A percentile compares a stretch with the other conserved stretches of the same genome.
Conservation (phyloP, 1,140 invertebrate genomes). For the Drosophila burlai region DNA sequence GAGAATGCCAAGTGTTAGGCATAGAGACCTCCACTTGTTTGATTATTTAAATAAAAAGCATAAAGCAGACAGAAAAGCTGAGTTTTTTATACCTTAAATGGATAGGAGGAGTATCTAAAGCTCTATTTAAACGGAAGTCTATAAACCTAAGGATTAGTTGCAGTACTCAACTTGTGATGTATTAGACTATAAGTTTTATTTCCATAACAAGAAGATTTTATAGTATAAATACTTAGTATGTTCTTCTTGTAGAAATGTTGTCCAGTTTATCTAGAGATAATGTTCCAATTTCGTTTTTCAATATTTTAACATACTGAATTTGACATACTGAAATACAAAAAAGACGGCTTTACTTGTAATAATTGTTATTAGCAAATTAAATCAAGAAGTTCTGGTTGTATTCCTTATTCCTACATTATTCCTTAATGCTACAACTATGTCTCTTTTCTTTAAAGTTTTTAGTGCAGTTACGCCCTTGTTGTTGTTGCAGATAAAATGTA, state of each 20-base stretch:
- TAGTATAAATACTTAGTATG: too few species aligned
- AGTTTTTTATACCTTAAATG: too few species aligned
- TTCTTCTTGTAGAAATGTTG: neutral
- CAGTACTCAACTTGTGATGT: too few species aligned
- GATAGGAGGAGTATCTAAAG: too few species aligned
- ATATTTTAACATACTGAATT: neutral
- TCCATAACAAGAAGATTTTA: too few species aligned
- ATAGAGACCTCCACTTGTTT: neutral
- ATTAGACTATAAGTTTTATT: too few species aligned
- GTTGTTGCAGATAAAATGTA: neutral
- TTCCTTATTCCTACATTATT: too few species aligned
- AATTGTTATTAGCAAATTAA: neutral
- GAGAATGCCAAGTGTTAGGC: slow-evolving; percentile 17
- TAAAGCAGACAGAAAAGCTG: neutral
- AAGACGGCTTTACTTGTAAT: too few species aligned
- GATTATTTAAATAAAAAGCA: neutral
- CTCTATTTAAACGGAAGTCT: neutral
- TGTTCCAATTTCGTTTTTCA: neutral
- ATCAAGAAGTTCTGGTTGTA: neutral
- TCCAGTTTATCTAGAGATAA: neutral
- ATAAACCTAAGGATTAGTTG: too few species aligned
- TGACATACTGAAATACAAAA: neutral
- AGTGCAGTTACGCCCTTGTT: neutral
- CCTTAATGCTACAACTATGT: too few species aligned
- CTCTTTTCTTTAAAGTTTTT: too few species aligned